Percentiles rank a stretch among this genome's conserved stretches.
phyloP scores from a whole-genome alignment of 2,113 vertebrate species.

The Nesogale talazaci region DNA sequence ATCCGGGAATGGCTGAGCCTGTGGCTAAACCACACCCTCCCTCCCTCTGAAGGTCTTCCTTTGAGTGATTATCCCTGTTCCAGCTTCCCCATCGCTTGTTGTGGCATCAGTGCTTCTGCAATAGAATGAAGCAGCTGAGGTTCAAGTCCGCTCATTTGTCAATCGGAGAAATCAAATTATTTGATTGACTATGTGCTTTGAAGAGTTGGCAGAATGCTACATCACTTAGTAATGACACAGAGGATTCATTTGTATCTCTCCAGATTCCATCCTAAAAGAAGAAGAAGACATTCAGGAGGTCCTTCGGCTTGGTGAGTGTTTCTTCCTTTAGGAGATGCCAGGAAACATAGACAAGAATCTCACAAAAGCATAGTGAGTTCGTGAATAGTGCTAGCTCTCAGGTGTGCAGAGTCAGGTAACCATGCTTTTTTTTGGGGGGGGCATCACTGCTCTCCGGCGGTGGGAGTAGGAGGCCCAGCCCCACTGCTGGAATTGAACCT shows the following conservation, averaged over 20 bases:
- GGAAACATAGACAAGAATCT: background rate
- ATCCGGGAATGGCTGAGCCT: too few species aligned
- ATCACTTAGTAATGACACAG: background rate
- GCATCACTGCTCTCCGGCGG: too few species aligned
- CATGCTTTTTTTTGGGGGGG: too few species aligned
- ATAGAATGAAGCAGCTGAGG: background rate
- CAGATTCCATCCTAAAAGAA: conserved; percentile 21
- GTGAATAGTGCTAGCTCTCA: background rate
- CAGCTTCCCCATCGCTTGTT: background rate
- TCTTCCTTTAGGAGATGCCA: background rate
- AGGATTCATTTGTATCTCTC: background rate
- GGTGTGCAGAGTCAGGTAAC: background rate
- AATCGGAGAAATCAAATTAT: conserved; percentile 21
- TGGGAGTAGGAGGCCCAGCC: too few species aligned
- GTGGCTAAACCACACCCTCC: background rate
- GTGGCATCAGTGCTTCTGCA: background rate
- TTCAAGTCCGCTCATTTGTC: background rate
- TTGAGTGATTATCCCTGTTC: background rate
- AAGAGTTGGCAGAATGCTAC: background rate
- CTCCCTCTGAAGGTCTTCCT: too few species aligned
- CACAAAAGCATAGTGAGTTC: background rate
- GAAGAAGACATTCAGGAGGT: background rate
- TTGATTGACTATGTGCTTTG: background rate
- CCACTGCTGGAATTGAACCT: too few species aligned
- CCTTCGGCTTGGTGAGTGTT: background rate